A percentile compares a stretch with the other conserved stretches of the same genome.
These are phyloP conservation scores for Natrix natrix DNA, from an alignment of 2,797 vertebrate species.

Conservation along the genomic window DNA sequence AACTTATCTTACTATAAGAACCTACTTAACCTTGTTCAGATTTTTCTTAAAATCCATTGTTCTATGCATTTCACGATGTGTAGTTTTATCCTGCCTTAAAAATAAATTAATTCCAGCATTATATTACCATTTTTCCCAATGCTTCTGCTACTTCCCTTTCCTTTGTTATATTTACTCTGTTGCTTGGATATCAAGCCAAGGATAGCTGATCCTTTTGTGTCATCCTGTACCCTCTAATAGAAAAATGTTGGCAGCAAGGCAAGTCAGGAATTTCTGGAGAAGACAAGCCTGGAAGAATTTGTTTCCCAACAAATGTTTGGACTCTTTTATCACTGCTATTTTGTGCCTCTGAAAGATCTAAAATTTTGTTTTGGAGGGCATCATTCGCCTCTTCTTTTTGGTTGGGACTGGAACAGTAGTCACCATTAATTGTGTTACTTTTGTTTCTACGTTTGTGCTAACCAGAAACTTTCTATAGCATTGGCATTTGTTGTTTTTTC, in stretches of 20 bases:
- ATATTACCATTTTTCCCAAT: neutral
- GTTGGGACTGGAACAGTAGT: neutral
- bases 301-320: neutral
- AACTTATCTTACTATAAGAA: neutral
- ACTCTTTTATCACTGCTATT: neutral
- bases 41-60: neutral
- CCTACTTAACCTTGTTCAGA: neutral
- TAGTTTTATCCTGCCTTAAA: neutral
- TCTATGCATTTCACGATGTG: neutral
- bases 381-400: neutral
- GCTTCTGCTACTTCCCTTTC: neutral
- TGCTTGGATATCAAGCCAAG: neutral
- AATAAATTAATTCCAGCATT: neutral
- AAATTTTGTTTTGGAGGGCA: neutral
- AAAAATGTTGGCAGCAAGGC: neutral
- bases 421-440: neutral
- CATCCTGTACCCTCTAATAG: neutral
- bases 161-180: neutral
- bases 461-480: neutral
- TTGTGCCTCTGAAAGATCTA: neutral
- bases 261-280: neutral
- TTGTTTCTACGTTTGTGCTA: neutral
- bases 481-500: neutral
- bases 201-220: neutral
- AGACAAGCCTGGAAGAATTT: neutral